A percentile compares a stretch with the other conserved stretches of the same genome.
These are phyloP conservation scores for human DNA, from an alignment of 2,113 vertebrate species.

Conservation along the genomic window GRCh38 chr22:45972501-45973000, in stretches of 20 bases:
- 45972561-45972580: slow-evolving; percentile 70
- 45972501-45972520: slow-evolving; percentile 53
- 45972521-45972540: slow-evolving; percentile 67
- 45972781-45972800: not conserved
- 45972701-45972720: not conserved
- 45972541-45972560: slow-evolving; percentile 68
- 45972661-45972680: slow-evolving; percentile 70
- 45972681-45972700: slow-evolving; percentile 57
- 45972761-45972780: slow-evolving; percentile 35
- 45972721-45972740: not conserved
- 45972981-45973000: not conserved
- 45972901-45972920: slow-evolving; percentile 50
- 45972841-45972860: not conserved
- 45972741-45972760: not conserved
- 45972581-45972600: slow-evolving; percentile 77
- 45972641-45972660: slow-evolving; percentile 77
- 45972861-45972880: not conserved
- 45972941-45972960: not conserved
- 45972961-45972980: not conserved
- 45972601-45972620: slow-evolving; percentile 78
- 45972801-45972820: not conserved
- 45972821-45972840: not conserved
- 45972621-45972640: slow-evolving; percentile 77
- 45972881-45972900: not conserved
- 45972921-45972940: not conserved